phyloP scores from a whole-genome alignment of 2,113 vertebrate genomes.

The Australoheros scitulus region DNA sequence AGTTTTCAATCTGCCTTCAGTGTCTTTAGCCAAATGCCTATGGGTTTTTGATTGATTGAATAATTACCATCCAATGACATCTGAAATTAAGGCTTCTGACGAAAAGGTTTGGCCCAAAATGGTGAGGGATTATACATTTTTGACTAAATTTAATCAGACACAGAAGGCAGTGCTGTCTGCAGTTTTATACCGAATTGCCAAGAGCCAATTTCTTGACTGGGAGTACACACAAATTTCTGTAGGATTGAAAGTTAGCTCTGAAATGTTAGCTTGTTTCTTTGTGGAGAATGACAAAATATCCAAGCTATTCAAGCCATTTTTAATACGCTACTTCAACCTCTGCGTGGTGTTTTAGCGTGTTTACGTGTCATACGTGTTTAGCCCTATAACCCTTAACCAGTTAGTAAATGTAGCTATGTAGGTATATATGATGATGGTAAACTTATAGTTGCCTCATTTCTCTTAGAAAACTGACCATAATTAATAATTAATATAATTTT shows the following conservation, averaged over 20 bases:
- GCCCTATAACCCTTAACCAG: background rate
- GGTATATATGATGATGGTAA: background rate
- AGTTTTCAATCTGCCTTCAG: slow-evolving; percentile 40
- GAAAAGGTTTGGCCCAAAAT: background rate
- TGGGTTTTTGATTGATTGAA: slow-evolving; percentile 58
- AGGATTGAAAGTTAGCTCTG: background rate
- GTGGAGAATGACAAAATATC: too few species aligned
- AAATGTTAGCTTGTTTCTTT: background rate
- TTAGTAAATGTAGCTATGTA: background rate
- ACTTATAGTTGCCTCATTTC: accelerated
- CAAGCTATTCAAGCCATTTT: too few species aligned
- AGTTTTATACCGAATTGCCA: background rate
- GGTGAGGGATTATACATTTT: background rate
- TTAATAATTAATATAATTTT: too few species aligned
- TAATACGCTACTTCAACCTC: too few species aligned
- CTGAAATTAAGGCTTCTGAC: background rate
- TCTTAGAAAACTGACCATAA: background rate
- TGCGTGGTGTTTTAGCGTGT: too few species aligned
- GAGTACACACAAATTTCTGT: background rate
- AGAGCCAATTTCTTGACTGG: background rate
- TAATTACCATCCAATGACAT: slow-evolving; percentile 14
- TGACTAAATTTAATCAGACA: background rate
- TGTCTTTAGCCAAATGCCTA: slow-evolving; percentile 41
- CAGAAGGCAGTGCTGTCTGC: background rate
- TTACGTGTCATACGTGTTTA: background rate